Percentiles rank a stretch among this genome's conserved stretches.
Evolutionary conservation across 2,888 invertebrate species (phyloP).

Genomic region (Blera fallax): DNA sequence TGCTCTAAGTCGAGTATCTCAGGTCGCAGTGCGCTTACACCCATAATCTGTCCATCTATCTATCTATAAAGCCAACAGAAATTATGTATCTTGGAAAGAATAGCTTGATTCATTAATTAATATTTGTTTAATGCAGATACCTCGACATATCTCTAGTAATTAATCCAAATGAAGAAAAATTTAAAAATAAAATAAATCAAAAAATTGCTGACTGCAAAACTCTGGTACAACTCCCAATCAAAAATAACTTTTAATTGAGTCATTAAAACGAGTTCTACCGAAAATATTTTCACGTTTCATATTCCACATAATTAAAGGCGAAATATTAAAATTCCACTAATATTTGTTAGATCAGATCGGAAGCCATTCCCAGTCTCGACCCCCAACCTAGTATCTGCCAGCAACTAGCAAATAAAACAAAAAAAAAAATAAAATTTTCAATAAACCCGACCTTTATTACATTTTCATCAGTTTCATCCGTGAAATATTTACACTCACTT

Average conservation of each 20-base stretch:
- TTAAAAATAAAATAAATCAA: too few relatives aligned
- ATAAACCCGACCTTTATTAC: neutral
- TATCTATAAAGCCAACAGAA: too few relatives aligned
- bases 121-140: too few relatives aligned
- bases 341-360: neutral
- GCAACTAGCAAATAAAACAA: neutral
- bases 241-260: neutral
- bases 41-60: too few relatives aligned
- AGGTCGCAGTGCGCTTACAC: too few relatives aligned
- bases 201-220: neutral
- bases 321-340: neutral
- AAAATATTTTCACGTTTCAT: neutral
- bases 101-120: too few relatives aligned
- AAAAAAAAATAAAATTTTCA: neutral
- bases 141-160: neutral
- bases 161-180: neutral
- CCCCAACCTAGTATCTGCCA: too few relatives aligned
- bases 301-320: neutral
- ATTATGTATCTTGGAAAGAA: too few relatives aligned
- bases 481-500: neutral
- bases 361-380: too few relatives aligned
- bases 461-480: neutral
- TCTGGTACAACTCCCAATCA: neutral
- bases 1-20: too few relatives aligned
- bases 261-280: neutral